Base-by-base conservation (phyloP, 2,888 invertebrate species). In the Phyllotreta cruciferae region DNA sequence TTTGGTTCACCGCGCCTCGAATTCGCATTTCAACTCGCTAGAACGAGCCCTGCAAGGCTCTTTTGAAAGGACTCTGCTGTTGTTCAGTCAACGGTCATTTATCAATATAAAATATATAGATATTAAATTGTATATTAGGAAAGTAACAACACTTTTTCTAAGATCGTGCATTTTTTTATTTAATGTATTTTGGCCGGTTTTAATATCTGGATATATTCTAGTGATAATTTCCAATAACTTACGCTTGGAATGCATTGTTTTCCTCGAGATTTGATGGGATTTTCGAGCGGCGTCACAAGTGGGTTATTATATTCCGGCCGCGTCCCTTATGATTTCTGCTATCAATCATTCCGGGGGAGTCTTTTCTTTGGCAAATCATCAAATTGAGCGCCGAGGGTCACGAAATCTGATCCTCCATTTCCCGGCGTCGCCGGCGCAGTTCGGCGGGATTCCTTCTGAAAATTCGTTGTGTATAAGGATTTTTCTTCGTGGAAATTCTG, bases 281-380 rank as follows among this genome's bases (percentile, higher is more conserved):
- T 69, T 69, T 66, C 56, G 61, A 44, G 49, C 62, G 67, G 63
- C 68, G 66, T 69, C 74, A 73, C 76, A 76, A 76, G 76, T 74
- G 75, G 74, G 77, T 77, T 77, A 78, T 78, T 75, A 77, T 78
- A 78, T 78, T 77, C 76, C 70, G 66, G 67, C 72, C 75, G 73
- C 78, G 75, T 77, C 75, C 71, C 74, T 73, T 73, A 77, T 76
- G 76, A 75, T 74, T 76, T 78, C 73, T 74, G 73, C 75, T 71
- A 78, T 78, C 77, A 76, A 78, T 78, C 78, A 77, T 76, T 74
- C 74, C 53, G 67, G 71, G 62, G 64, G 73, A 75, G 74, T 74
- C 75, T 75, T 73, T 73, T 77, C 74, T 74, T 75, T 75, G 75
- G 74, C 76, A 75, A 76, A 77, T 78, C 76, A 76, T 78, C 77